Base-by-base conservation (phyloP, 2,797 vertebrate genomes). In the Hyperoplus lanceolatus region DNA sequence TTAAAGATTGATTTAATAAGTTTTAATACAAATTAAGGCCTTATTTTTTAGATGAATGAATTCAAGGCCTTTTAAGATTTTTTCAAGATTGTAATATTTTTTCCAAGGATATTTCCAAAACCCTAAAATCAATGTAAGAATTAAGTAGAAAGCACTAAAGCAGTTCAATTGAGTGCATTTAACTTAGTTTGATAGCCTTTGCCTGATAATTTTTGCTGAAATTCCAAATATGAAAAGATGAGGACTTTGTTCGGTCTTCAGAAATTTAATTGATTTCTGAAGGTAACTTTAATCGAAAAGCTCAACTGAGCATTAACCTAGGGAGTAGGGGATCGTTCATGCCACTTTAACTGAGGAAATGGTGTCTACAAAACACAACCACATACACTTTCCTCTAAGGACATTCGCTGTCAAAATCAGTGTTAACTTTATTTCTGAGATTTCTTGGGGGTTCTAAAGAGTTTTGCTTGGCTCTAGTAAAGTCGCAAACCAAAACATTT, bases 401-500 rank as follows among this genome's bases (percentile, higher is more conserved):
- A 58, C 8, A 50, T 62, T 11, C 42, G 0, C 13, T 4, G 11
- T 3, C 4, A 1, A 36, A 36, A 61, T n/a, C 1, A 45, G 4
- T 21, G 15, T 49, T 45, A 14, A 45, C 6, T 16, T n/a, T 11
- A 12, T 59, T 36, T 6, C 15, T 4, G 36, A 16, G 3, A 46
- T 51, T 49, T 46, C 3, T 51, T n/a, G 48, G 5, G 10, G 8
- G 38, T 45, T 45, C 10, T 12, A 46, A 54, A 49, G 2, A 41
- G 29, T 2, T 5, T n/a, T 0, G 39, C 12, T 57, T 49, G 13
- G 8, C 10, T 42, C 2, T 2, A 49, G 36, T 6, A 6, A n/a
- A 63, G n/a, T 38, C n/a, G 1, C 54, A 63, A 73, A 63, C 8
- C 56, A 83, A 65, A 82, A 76, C 65, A 82, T 10, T 39, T 16